Evolutionary conservation across 2,888 invertebrate genomes (phyloP), one percentile per base, ranked within the genome.

Genomic region (Mechanitis messenoides): DNA sequence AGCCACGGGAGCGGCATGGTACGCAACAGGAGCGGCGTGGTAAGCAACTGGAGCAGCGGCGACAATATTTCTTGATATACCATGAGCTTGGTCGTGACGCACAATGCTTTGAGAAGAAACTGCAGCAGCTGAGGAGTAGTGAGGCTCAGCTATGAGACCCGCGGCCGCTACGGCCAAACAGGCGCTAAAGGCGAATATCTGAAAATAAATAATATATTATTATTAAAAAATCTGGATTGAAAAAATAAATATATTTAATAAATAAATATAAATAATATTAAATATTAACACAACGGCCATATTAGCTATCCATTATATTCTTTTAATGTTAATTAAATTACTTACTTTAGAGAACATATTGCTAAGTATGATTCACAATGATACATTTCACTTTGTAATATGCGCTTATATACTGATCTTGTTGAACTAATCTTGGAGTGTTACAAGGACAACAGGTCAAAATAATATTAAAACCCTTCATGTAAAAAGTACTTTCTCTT

Each of bases 321-420:
- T n/a, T n/a, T n/a, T n/a, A n/a, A n/a, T n/a, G n/a, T n/a, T n/a
- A n/a, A n/a, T n/a, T n/a, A n/a, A 20, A 20, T 20, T 20, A 81
- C 84, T 85, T 76, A 87, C 87, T 82, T 84, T 84, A 65, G 79
- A 78, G 79, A 82, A 84, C 87, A 87, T 85, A 65, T 82, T 84
- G 58, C 38, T 46, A 45, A 33, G 59, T 61, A 50, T 33, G 33
- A 45, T 45, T 42, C 5, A 50, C 53, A 63, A 60, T 64, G 61
- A 60, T 64, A 42, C 42, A 38, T 38, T 42, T 42, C 7, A 42
- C 9, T 42, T 42, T 7, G 1, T 42, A 9, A 42, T 9, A 42
- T 42, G 9, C 6, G 42, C 11, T 42, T 42, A 9, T 42, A 42
- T 42, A 42, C 9, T 11, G 42, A 42, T 42, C 7, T 9, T 11